Evolutionary conservation across 2,888 invertebrate genomes (phyloP), one percentile per base, ranked within the genome.

Genomic region (Byasa hedistus): DNA sequence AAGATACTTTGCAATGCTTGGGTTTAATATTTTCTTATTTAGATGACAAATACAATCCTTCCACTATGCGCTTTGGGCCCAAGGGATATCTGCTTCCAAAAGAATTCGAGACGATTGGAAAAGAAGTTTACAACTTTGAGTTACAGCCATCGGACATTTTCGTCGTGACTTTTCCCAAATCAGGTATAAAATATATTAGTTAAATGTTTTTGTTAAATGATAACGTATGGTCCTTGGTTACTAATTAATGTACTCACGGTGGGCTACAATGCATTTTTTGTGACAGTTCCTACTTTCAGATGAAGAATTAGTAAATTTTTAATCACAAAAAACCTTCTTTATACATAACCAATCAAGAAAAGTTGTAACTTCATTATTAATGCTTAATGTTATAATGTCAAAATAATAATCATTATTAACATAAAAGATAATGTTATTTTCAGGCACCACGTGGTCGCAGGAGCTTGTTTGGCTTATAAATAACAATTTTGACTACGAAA

Each of bases 401-500:
- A 39, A 15, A 15, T 39, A 39, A 39, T 39, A 39, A 3, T 15
- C n/a, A n/a, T n/a, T n/a, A n/a, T n/a, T n/a, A n/a, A n/a, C n/a
- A 36, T 36, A 36, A 48, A 48, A 48, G 19, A 48, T n/a, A 19
- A 44, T 19, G 1, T n/a, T n/a, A 48, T 57, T 32, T 57, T 15
- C 73, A 94, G 94, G 94, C 21, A 94, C 95, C 15, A 96, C 96
- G 5, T 94, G 95, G 95, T 95, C 95, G 0, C 96, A 96, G 81
- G 96, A 96, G 82, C 84, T 96, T 75, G 94, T 96, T 1, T 97
- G 96, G 96, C 85, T 96, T 79, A 82, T 96, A 44, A 94, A 94
- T 2, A 96, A 96, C 77, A 88, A 95, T 76, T 91, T 96, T 74
- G 93, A 96, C 79, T 96, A 95, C 76, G 87, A 93, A 39, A 93